These are phyloP conservation scores for Athrips mouffetella DNA, from an alignment of 2,888 invertebrate genomes.

Conservation along the genomic window DNA sequence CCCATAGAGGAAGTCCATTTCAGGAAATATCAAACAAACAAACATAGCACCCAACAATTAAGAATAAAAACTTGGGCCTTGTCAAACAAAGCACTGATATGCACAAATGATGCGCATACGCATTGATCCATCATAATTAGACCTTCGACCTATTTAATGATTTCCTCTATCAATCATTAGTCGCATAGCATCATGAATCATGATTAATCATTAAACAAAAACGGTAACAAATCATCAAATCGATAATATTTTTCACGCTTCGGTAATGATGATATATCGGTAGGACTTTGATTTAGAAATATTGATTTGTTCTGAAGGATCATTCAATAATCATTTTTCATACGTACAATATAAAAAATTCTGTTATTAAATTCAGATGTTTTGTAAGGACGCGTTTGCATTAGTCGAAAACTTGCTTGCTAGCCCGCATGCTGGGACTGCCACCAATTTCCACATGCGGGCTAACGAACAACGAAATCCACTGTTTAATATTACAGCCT, in stretches of 20 bases:
- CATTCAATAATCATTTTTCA: no score
- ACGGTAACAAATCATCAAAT: neutral
- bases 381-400: no score
- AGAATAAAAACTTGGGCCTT: neutral
- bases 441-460: no score
- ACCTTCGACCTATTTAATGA: slow-evolving; percentile 6
- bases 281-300: neutral
- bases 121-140: slow-evolving; percentile 1
- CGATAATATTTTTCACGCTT: slow-evolving; percentile 2
- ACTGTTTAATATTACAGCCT: no score
- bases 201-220: neutral
- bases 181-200: neutral
- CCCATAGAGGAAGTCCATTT: no score
- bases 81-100: neutral
- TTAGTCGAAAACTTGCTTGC: no score
- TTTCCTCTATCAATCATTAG: neutral
- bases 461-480: no score
- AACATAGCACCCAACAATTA: no score
- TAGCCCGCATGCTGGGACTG: no score
- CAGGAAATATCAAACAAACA: no score
- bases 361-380: no score
- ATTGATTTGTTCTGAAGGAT: neutral
- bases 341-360: no score
- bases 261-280: slow-evolving; percentile 6
- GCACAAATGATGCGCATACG: neutral